Conservation (phyloP, 2,797 vertebrate species). For the Parambassis ranga region DNA sequence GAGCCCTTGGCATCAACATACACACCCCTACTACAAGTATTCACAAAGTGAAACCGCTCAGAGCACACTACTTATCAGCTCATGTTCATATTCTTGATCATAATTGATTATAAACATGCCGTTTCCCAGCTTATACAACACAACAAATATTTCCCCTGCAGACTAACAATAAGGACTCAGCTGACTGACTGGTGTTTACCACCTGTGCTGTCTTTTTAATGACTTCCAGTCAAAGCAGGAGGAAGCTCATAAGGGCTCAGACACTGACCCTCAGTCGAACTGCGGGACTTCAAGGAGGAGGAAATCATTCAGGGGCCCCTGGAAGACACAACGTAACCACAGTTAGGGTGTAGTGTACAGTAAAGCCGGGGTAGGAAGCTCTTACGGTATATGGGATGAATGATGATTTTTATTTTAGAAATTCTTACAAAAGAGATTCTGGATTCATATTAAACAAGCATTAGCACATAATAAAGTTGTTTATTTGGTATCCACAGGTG, state of each 20-base stretch:
- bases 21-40: neutral
- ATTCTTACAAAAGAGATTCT: too few species aligned
- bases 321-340: slow-evolving; percentile 10
- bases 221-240: slow-evolving; percentile 60
- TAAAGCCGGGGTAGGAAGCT: neutral
- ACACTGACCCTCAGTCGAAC: slow-evolving; percentile 14
- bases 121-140: slow-evolving; percentile 19
- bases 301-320: slow-evolving; percentile 43
- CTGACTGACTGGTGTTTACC: slow-evolving; percentile 26
- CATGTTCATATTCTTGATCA: neutral
- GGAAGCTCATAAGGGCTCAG: slow-evolving; percentile 28
- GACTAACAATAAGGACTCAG: neutral
- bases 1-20: slow-evolving; percentile 4
- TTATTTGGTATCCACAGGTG: neutral
- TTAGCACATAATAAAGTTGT: neutral
- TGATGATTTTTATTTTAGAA: too few species aligned
- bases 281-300: slow-evolving; percentile 33
- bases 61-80: slow-evolving; percentile 8
- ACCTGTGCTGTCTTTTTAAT: slow-evolving; percentile 40
- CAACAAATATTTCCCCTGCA: neutral
- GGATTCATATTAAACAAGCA: neutral
- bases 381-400: neutral
- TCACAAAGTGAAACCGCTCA: neutral
- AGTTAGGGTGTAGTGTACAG: neutral
- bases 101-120: neutral